A percentile compares a stretch with the other conserved stretches of the same genome.
phyloP scores from a whole-genome alignment of 2,113 vertebrate species.

The Channa maculata region DNA sequence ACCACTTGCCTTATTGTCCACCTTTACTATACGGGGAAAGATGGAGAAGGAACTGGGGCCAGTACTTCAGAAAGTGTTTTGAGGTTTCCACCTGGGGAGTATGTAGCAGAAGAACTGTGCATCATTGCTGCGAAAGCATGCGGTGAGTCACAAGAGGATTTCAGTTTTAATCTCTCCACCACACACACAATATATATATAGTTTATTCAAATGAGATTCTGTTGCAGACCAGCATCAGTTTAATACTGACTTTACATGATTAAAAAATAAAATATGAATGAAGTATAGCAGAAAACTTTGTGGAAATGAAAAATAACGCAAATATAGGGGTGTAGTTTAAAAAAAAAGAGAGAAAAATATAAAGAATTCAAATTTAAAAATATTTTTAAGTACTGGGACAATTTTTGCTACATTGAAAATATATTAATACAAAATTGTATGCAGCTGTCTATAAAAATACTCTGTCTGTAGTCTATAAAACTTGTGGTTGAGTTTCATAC shows the following conservation, averaged over 20 bases:
- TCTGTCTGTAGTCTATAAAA: not conserved
- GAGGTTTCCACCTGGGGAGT: constrained; percentile 87
- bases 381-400: too few relatives aligned
- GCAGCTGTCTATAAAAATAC: too few relatives aligned
- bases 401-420: too few relatives aligned
- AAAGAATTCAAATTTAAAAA: too few relatives aligned
- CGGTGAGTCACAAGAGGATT: constrained; percentile 82
- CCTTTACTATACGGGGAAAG: constrained; percentile 85
- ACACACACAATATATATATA: not conserved
- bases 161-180: constrained; percentile 8
- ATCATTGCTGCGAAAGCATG: constrained; percentile 90
- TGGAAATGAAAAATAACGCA: too few relatives aligned
- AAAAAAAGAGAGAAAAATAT: too few relatives aligned
- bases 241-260: not conserved
- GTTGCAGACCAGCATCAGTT: not conserved
- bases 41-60: constrained; percentile 61
- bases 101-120: constrained; percentile 92
- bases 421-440: too few relatives aligned
- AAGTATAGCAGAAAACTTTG: not conserved
- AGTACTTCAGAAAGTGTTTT: constrained; percentile 74
- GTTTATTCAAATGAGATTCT: not conserved
- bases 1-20: constrained; percentile 84
- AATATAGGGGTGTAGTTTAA: too few relatives aligned
- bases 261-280: not conserved
- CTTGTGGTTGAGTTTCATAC: not conserved